Evolutionary conservation across 2,113 vertebrate genomes (phyloP).

Genomic region (Athene cunicularia): DNA sequence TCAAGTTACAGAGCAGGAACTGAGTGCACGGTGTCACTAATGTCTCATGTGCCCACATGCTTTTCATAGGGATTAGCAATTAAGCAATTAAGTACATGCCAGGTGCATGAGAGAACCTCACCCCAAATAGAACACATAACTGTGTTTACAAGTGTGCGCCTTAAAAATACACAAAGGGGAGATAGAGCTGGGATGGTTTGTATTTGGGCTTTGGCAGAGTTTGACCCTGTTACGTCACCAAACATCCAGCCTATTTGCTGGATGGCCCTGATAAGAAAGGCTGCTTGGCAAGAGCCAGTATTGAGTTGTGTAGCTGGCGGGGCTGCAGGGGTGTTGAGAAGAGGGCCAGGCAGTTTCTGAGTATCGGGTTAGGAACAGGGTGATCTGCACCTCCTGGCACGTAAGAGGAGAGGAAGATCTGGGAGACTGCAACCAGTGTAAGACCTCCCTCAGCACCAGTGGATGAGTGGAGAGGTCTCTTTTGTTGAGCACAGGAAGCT

Average conservation of each 20-base stretch:
- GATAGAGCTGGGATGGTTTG: background rate
- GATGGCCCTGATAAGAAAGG: background rate
- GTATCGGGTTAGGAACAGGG: accelerated
- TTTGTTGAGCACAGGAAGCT: background rate
- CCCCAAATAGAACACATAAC: background rate
- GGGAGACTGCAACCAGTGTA: background rate
- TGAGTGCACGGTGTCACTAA: background rate
- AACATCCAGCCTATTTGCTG: background rate
- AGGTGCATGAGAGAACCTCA: background rate
- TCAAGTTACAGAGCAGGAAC: background rate
- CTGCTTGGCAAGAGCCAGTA: background rate
- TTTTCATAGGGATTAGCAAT: background rate
- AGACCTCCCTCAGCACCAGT: background rate
- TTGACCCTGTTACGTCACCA: accelerated
- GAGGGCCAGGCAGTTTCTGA: background rate
- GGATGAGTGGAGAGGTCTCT: background rate
- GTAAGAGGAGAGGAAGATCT: background rate
- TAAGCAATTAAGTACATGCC: background rate
- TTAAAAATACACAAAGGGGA: background rate
- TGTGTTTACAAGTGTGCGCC: background rate
- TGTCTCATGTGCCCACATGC: background rate
- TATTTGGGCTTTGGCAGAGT: background rate
- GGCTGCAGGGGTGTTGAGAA: background rate
- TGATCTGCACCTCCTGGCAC: background rate
- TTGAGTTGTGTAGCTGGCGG: background rate